These are phyloP conservation scores for Frankliniella intonsa DNA, from an alignment of 2,888 invertebrate genomes.

Conservation along the genomic window DNA sequence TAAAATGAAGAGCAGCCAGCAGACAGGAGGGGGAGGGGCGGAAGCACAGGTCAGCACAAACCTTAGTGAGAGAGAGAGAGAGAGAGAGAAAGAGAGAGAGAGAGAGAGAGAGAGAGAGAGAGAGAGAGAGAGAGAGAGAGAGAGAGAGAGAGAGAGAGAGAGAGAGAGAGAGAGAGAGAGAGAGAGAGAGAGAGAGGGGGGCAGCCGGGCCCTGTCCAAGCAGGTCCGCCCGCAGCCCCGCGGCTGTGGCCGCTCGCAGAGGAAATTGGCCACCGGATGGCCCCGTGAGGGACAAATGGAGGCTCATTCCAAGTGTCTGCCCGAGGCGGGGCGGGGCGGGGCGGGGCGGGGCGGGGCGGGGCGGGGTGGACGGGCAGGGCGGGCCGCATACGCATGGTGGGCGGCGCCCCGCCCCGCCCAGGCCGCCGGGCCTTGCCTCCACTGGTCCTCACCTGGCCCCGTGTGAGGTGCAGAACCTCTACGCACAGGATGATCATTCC, in stretches of 20 bases:
- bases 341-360: slow-evolving; percentile 7
- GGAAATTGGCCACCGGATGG: neutral
- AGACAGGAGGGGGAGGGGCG: neutral
- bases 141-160: too few species aligned
- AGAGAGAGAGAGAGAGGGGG: too few species aligned
- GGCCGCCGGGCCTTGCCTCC: too few species aligned
- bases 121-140: too few species aligned
- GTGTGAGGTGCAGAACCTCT: too few species aligned
- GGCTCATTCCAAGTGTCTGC: neutral
- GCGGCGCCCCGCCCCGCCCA: too few species aligned
- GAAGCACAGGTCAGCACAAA: neutral
- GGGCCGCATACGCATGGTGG: neutral
- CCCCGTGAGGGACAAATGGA: neutral
- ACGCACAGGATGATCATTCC: too few species aligned
- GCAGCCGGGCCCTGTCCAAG: neutral
- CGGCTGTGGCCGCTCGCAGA: neutral
- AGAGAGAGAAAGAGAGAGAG: neutral
- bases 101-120: neutral
- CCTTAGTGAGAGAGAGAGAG: neutral
- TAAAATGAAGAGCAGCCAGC: too few species aligned
- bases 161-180: too few species aligned
- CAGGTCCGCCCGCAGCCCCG: neutral
- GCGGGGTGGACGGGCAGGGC: neutral
- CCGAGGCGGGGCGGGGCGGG: neutral
- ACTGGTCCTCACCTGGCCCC: too few species aligned